Evolutionary conservation across 2,888 invertebrate genomes (phyloP).

Genomic region (Eupithecia inturbata): DNA sequence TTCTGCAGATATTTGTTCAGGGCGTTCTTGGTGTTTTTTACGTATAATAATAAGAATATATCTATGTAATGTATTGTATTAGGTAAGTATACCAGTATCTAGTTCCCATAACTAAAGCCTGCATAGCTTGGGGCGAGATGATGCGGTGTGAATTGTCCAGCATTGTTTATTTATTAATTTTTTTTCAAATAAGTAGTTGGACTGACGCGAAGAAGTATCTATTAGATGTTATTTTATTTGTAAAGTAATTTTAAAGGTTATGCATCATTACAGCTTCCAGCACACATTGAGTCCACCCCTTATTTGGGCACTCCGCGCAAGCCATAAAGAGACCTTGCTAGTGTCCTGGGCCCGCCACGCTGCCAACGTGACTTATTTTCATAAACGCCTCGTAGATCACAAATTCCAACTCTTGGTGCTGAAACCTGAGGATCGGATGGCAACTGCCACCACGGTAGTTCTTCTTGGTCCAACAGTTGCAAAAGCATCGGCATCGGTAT

Average conservation of each 20-base stretch:
- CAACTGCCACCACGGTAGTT: conserved; percentile 70
- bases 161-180: too few species aligned
- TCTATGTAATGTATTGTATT: too few species aligned
- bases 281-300: conserved; percentile 93
- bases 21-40: too few species aligned
- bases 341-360: conserved; percentile 89
- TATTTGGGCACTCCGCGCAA: conserved; percentile 92
- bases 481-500: conserved; percentile 92
- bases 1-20: too few species aligned
- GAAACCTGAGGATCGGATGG: conserved; percentile 82
- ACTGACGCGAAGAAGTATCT: too few species aligned
- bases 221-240: too few species aligned
- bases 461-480: conserved; percentile 91
- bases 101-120: too few species aligned
- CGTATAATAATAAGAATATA: too few species aligned
- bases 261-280: conserved; percentile 86
- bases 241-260: background rate
- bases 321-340: conserved; percentile 89
- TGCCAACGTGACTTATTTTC: conserved; percentile 86
- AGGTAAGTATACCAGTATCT: too few species aligned
- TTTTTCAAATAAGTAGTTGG: too few species aligned
- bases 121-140: too few species aligned
- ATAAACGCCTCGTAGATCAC: conserved; percentile 86
- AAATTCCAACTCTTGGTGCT: conserved; percentile 89
- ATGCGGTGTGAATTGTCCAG: too few species aligned